A percentile compares a stretch with the other conserved stretches of the same genome.
phyloP scores from a whole-genome alignment of 1,140 invertebrate species.

The Aphaenogaster ashmeadi region DNA sequence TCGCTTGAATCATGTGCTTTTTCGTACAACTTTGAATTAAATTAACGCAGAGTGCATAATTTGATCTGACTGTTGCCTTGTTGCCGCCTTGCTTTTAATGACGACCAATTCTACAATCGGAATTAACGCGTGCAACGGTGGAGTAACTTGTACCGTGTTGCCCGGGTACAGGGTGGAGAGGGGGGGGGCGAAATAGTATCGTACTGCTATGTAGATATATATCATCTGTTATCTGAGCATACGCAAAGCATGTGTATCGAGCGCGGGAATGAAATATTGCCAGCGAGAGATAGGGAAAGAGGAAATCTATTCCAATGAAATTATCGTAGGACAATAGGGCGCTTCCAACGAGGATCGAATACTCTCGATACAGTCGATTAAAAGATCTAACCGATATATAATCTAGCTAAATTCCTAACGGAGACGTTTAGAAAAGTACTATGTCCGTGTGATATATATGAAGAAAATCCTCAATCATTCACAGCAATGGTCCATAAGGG shows the following conservation, averaged over 20 bases:
- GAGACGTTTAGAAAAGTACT: not conserved
- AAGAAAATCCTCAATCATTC: not conserved
- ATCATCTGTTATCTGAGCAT: slow-evolving; percentile 60
- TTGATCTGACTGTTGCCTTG: not conserved
- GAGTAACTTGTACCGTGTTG: slow-evolving; percentile 39
- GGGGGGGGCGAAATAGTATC: slow-evolving; percentile 11
- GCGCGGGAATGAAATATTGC: slow-evolving; percentile 50
- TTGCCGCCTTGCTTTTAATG: slow-evolving; percentile 7
- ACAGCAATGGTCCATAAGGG: too few relatives aligned
- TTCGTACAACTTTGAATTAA: not conserved
- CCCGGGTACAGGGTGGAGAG: not conserved
- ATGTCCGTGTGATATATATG: not conserved
- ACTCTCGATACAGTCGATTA: not conserved
- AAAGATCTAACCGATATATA: not conserved
- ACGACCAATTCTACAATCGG: slow-evolving; percentile 24
- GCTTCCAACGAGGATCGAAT: slow-evolving; percentile 47
- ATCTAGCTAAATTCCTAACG: slow-evolving; percentile 14
- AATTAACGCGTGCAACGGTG: slow-evolving; percentile 22
- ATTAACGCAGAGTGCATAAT: slow-evolving; percentile 14
- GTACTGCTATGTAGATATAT: slow-evolving; percentile 20
- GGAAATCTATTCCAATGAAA: slow-evolving; percentile 62
- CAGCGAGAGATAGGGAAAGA: slow-evolving; percentile 44
- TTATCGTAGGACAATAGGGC: slow-evolving; percentile 48
- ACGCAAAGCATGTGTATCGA: slow-evolving; percentile 60
- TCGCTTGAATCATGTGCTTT: not conserved